These are phyloP conservation scores for Ondatra zibethicus DNA, from an alignment of 2,113 vertebrate genomes.

Conservation along the genomic window DNA sequence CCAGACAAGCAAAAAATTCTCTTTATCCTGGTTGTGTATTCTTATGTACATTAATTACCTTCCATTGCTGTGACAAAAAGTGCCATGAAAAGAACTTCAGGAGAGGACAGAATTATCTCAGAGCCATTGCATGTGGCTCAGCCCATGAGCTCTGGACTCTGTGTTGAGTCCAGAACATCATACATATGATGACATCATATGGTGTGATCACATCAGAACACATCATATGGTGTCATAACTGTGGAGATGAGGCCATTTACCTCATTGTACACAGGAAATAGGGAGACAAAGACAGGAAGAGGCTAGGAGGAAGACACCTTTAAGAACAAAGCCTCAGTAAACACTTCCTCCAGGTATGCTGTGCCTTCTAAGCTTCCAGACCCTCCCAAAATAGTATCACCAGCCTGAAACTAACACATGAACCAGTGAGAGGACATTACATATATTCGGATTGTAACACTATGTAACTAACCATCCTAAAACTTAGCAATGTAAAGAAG, in stretches of 20 bases:
- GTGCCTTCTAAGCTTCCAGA: background rate
- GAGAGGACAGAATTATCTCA: background rate
- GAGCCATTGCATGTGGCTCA: background rate
- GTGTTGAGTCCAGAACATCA: background rate
- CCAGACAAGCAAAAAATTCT: slow-evolving; percentile 26
- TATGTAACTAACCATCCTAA: background rate
- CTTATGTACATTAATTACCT: background rate
- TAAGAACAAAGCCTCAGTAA: background rate
- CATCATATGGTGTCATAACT: too few species aligned
- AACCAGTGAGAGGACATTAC: background rate
- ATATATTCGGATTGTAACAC: background rate
- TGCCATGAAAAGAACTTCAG: background rate
- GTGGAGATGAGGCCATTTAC: background rate
- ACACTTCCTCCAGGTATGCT: background rate
- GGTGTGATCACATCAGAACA: too few species aligned
- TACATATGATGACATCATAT: too few species aligned
- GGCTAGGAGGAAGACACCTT: background rate
- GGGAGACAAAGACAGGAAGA: background rate
- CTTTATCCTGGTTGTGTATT: slow-evolving; percentile 3
- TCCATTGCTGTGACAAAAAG: background rate
- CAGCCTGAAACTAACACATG: background rate
- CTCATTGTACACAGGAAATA: background rate
- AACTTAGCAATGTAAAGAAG: slow-evolving; percentile 5
- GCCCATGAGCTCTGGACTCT: background rate
- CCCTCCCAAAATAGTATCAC: background rate